Evolutionary conservation across 2,888 invertebrate genomes (phyloP).

Genomic region (Nasonia oneida): DNA sequence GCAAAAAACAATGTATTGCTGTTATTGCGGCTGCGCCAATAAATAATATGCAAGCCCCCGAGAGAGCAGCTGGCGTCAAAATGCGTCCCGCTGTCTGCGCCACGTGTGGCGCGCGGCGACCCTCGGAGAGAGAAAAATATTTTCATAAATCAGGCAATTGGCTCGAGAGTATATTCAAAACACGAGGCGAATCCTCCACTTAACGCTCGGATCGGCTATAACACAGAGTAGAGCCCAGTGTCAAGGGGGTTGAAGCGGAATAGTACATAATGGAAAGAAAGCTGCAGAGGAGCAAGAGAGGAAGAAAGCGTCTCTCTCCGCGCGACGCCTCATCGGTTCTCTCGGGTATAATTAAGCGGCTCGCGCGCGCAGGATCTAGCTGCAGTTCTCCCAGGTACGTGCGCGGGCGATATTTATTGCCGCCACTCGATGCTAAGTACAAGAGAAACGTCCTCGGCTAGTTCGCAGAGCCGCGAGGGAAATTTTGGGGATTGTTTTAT

Average conservation of each 20-base stretch:
- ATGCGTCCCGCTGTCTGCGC: neutral
- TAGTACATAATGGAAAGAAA: too few relatives aligned
- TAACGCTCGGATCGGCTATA: neutral
- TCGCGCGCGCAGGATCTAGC: neutral
- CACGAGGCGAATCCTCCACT: neutral
- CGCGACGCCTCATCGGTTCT: neutral
- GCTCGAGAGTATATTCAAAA: neutral
- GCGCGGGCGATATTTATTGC: neutral
- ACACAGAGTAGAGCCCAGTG: too few relatives aligned
- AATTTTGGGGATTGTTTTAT: neutral
- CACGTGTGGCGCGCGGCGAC: neutral
- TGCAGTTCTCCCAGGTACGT: neutral
- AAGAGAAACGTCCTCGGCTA: neutral
- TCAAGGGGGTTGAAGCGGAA: too few relatives aligned
- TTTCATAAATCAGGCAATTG: conserved; percentile 3
- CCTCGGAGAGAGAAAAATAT: neutral
- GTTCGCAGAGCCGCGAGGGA: neutral
- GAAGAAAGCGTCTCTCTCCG: too few relatives aligned
- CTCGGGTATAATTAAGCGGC: neutral
- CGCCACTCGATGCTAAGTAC: neutral
- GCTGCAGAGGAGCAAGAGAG: too few relatives aligned
- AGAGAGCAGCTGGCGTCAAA: neutral
- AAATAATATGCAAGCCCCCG: neutral
- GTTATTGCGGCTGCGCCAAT: neutral
- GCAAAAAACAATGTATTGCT: too few relatives aligned